Conservation (phyloP, 2,113 vertebrate species). For the Dipodomys ordii region DNA sequence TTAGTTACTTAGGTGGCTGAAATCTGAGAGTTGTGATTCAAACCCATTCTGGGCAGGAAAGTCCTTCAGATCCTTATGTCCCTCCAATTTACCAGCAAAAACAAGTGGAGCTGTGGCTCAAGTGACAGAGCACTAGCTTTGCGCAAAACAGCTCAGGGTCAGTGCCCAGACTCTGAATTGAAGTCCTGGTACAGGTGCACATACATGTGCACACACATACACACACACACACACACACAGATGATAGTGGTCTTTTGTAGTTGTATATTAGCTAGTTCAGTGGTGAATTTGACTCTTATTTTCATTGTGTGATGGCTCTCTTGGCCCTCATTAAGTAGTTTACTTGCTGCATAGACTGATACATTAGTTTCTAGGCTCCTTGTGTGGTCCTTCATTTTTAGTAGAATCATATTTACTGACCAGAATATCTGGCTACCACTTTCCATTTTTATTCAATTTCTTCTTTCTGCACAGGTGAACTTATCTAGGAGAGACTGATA, state of each 20-base stretch:
- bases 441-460: background rate
- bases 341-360: background rate
- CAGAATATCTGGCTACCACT: background rate
- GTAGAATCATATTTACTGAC: background rate
- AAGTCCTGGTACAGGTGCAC: no score
- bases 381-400: background rate
- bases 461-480: background rate
- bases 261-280: background rate
- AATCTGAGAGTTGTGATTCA: no score
- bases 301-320: background rate
- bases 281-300: background rate
- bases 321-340: background rate
- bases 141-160: no score
- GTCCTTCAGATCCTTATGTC: no score
- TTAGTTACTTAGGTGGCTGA: no score
- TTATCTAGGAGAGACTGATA: background rate
- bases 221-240: no score
- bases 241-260: background rate
- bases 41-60: no score
- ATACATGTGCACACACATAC: no score
- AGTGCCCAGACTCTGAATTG: no score
- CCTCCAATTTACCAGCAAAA: no score
- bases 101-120: no score
- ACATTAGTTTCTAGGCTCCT: background rate
- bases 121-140: no score